Evolutionary conservation across 1,140 invertebrate genomes (phyloP).

Genomic region (Drosophila athabasca): DNA sequence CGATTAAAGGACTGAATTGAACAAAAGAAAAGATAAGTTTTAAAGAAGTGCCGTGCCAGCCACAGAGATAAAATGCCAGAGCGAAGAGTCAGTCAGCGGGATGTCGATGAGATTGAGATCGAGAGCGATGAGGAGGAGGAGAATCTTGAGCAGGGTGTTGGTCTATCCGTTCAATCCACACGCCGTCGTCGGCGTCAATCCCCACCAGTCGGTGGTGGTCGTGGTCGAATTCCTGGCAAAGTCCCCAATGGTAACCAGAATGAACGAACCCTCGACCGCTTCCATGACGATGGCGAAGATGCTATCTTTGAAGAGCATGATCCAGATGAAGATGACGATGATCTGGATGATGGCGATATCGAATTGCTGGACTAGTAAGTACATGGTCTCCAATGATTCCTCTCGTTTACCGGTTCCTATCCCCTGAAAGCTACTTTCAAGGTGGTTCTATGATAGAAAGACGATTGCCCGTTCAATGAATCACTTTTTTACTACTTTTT

Average conservation of each 20-base stretch:
- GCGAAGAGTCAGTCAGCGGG: conserved; percentile 67
- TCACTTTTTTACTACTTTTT: too few species aligned
- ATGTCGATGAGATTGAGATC: conserved; percentile 77
- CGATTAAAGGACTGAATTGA: too few species aligned
- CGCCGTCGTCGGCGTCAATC: conserved; percentile 43
- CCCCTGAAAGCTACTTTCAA: too few species aligned
- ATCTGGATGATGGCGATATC: conserved; percentile 70
- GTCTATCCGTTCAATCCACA: conserved; percentile 60
- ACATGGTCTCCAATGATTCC: neutral
- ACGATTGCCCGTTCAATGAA: too few species aligned
- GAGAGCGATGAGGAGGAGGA: conserved; percentile 80
- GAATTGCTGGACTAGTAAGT: conserved; percentile 81
- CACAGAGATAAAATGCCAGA: conserved; percentile 59
- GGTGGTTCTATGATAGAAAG: too few species aligned
- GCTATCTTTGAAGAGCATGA: conserved; percentile 56
- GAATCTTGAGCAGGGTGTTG: conserved; percentile 73
- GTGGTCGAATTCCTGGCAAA: conserved; percentile 19
- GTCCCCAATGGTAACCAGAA: conserved; percentile 34
- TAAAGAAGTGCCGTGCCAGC: too few species aligned
- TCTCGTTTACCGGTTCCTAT: neutral
- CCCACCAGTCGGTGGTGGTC: conserved; percentile 9
- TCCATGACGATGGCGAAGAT: conserved; percentile 48
- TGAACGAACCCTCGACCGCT: conserved; percentile 47
- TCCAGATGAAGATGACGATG: conserved; percentile 20
- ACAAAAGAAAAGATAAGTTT: neutral